These are phyloP conservation scores for Choloepus hoffmanni DNA, from an alignment of 2,113 vertebrate genomes.

Conservation along the genomic window DNA sequence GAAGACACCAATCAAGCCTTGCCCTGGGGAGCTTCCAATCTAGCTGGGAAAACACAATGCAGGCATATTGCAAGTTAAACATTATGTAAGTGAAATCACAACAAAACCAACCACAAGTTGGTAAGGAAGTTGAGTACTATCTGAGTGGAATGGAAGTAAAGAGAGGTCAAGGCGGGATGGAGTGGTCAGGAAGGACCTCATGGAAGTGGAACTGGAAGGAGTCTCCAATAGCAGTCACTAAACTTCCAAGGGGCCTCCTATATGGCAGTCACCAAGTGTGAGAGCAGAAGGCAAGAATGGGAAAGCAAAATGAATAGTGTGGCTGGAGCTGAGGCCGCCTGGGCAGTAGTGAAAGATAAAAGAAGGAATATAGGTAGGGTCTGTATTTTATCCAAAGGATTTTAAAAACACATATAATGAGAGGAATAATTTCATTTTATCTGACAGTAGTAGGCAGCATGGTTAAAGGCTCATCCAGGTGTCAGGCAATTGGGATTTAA, in stretches of 20 bases:
- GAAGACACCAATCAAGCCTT: not conserved
- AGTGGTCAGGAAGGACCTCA: not conserved
- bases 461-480: not conserved
- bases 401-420: not conserved
- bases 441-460: not conserved
- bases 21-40: not conserved
- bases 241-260: not conserved
- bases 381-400: not conserved
- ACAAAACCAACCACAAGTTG: not conserved
- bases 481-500: not conserved
- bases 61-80: not conserved
- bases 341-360: not conserved
- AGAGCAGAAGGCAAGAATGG: not conserved
- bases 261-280: not conserved
- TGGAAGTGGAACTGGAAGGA: not conserved
- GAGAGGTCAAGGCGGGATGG: not conserved
- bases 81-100: not conserved
- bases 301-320: not conserved
- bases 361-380: not conserved
- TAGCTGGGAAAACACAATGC: not conserved
- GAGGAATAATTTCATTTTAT: not conserved
- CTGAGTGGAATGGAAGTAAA: not conserved
- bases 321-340: not conserved
- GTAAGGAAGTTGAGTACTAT: not conserved
- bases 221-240: not conserved